Percentiles rank a stretch among this genome's conserved stretches.
Evolutionary conservation across 92 coral and sea anemone genomes (phyloP).

Genomic region (Palythoa caribaeorum): DNA sequence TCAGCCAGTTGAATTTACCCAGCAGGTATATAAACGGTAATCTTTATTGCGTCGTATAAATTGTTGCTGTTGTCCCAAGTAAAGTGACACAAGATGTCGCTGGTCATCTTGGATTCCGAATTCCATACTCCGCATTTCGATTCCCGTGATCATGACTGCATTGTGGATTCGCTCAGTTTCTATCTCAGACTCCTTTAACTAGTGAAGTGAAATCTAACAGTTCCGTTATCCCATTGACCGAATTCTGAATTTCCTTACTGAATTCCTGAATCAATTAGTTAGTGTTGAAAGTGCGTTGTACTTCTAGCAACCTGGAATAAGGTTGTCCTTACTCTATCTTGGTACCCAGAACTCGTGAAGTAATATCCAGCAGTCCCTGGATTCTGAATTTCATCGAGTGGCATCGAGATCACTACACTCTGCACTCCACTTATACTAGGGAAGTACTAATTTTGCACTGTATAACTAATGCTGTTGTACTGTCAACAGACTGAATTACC

Average conservation of each 20-base stretch:
- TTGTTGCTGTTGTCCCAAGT: not conserved
- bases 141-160: not conserved
- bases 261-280: too few relatives aligned
- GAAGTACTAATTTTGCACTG: too few relatives aligned
- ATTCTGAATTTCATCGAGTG: not conserved
- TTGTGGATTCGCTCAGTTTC: not conserved
- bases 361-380: not conserved
- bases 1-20: conserved; percentile 57
- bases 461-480: not conserved
- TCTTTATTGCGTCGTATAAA: not conserved
- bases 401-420: not conserved
- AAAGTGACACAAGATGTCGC: not conserved
- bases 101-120: not conserved
- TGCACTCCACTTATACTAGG: not conserved
- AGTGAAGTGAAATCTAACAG: not conserved
- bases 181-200: not conserved
- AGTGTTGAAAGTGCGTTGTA: too few relatives aligned
- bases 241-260: too few relatives aligned
- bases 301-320: too few relatives aligned
- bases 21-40: conserved; percentile 61
- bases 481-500: conserved; percentile 39
- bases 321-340: not conserved
- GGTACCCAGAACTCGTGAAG: not conserved
- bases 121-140: not conserved
- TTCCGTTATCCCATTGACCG: too few relatives aligned